Conservation (phyloP, 1,140 invertebrate genomes). For the Mycetomoellerius zeteki region DNA sequence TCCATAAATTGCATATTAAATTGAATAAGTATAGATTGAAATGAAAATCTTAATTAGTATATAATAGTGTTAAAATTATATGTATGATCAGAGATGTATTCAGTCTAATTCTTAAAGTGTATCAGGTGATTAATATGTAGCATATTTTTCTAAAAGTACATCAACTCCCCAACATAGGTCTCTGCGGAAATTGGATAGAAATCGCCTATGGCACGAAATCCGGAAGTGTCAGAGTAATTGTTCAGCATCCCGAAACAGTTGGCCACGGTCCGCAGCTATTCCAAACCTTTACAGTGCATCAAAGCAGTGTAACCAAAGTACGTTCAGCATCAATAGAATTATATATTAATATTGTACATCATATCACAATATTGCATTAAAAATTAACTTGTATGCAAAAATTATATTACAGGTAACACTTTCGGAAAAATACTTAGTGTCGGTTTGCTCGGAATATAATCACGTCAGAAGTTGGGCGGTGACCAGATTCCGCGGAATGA, state of each 20-base stretch:
- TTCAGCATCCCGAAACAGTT: constrained; percentile 99
- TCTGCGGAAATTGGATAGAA: constrained; percentile 99
- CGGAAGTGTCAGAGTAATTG: constrained; percentile 98
- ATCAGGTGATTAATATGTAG: constrained; percentile 37
- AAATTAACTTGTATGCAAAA: constrained; percentile 9
- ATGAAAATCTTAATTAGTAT: not conserved
- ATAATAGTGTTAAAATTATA: not conserved
- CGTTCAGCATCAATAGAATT: constrained; percentile 1
- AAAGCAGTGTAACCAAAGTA: constrained; percentile 97
- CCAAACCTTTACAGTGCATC: constrained; percentile 99
- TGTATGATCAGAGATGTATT: not conserved
- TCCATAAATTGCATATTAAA: not conserved
- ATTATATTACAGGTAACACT: constrained; percentile 92
- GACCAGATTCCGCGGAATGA: constrained; percentile 98
- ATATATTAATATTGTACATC: not conserved
- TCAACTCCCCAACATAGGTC: constrained; percentile 88
- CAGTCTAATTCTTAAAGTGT: constrained; percentile 20
- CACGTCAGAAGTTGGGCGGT: constrained; percentile 99
- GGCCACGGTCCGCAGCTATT: constrained; percentile 99
- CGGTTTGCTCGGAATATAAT: constrained; percentile 99
- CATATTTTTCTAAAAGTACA: not conserved
- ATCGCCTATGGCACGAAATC: constrained; percentile 99
- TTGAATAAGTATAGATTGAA: not conserved
- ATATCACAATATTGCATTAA: not conserved
- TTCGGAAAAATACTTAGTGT: constrained; percentile 98